Evolutionary conservation across 2,113 vertebrate genomes (phyloP).

Genomic region (Hemichromis elongatus): DNA sequence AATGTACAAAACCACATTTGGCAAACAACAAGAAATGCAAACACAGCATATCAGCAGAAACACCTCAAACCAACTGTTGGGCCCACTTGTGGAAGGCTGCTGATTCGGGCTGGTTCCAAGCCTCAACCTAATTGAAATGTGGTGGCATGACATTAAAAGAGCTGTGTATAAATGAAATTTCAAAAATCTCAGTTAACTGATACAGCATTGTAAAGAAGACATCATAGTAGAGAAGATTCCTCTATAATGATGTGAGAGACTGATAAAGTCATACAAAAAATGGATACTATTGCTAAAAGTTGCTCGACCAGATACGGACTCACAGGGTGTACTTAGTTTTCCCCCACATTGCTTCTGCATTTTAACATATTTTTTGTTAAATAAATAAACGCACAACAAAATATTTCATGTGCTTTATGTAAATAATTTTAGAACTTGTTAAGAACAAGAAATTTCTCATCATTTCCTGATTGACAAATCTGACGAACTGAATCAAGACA

Average conservation of each 20-base stretch:
- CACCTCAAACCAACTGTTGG: background rate
- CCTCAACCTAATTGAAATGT: background rate
- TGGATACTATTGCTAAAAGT: background rate
- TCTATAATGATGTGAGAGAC: background rate
- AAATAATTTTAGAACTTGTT: background rate
- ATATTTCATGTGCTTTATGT: background rate
- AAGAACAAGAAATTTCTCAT: background rate
- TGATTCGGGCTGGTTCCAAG: background rate
- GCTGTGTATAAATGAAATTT: background rate
- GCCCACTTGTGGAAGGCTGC: background rate
- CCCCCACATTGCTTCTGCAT: background rate
- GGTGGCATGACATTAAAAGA: background rate
- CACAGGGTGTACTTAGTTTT: background rate
- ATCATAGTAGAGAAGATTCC: background rate
- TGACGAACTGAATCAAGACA: background rate
- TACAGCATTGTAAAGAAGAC: background rate
- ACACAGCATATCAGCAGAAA: background rate
- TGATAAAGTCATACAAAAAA: background rate
- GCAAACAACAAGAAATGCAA: background rate
- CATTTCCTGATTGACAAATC: background rate
- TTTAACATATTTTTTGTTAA: background rate
- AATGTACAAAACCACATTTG: background rate
- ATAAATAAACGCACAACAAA: background rate
- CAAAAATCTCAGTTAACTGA: background rate
- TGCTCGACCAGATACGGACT: background rate